A percentile compares a stretch with the other conserved stretches of the same genome.
These are phyloP conservation scores for Diploptera punctata DNA, from an alignment of 2,888 invertebrate species.

Conservation along the genomic window DNA sequence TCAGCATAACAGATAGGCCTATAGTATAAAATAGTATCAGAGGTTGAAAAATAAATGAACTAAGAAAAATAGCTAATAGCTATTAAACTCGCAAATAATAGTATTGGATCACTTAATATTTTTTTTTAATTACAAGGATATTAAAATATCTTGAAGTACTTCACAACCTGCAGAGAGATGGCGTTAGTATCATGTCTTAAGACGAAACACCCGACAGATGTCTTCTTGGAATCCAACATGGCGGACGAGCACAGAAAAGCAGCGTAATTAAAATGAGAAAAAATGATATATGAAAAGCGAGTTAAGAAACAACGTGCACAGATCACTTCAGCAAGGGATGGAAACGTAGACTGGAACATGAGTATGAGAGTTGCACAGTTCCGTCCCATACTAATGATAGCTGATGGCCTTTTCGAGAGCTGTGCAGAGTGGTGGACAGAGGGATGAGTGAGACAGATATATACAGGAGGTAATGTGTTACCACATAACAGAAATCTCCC, in stretches of 20 bases:
- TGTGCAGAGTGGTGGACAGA: constrained; percentile 3
- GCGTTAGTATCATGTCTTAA: background rate
- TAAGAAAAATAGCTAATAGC: too few relatives aligned
- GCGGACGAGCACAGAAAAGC: background rate
- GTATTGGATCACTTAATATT: too few relatives aligned
- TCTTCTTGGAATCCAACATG: constrained; percentile 12
- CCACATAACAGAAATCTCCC: background rate
- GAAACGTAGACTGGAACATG: background rate
- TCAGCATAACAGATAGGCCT: too few relatives aligned
- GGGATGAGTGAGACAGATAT: background rate
- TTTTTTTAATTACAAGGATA: background rate
- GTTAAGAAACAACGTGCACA: background rate
- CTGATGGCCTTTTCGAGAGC: constrained; percentile 18
- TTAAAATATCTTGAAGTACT: background rate
- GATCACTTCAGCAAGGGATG: background rate
- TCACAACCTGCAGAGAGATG: background rate
- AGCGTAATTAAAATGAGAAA: background rate
- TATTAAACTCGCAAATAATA: too few relatives aligned
- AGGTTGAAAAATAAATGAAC: too few relatives aligned
- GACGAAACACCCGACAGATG: background rate
- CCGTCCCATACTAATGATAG: constrained; percentile 14
- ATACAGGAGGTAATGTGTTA: background rate
- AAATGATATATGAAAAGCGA: background rate
- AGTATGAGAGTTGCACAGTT: too few relatives aligned
- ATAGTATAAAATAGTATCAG: too few relatives aligned